phyloP scores from a whole-genome alignment of 2,888 invertebrate genomes.

The Athalia cordata region DNA sequence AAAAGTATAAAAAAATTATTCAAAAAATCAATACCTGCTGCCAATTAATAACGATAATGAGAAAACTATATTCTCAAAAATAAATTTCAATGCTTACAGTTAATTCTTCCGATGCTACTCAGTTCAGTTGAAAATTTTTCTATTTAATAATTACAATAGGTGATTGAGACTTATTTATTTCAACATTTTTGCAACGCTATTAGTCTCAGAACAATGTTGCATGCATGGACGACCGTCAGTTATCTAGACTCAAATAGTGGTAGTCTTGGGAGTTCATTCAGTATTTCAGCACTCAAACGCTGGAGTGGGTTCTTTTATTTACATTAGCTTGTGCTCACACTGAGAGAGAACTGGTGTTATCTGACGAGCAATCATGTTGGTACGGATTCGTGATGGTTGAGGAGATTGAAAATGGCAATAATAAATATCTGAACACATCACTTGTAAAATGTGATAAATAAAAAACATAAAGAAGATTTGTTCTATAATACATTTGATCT shows the following conservation, averaged over 20 bases:
- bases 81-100: background rate
- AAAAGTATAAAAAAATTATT: too few relatives aligned
- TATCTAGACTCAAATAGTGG: background rate
- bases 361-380: too few relatives aligned
- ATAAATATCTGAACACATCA: conserved; percentile 14
- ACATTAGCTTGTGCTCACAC: conserved; percentile 8
- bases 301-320: background rate
- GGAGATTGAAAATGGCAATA: background rate
- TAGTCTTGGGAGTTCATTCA: conserved; percentile 17
- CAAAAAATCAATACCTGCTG: too few relatives aligned
- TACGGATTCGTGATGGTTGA: too few relatives aligned
- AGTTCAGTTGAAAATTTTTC: background rate
- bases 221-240: conserved; percentile 8
- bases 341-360: background rate
- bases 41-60: background rate
- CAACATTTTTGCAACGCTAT: conserved; percentile 7
- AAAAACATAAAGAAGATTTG: background rate
- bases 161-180: conserved; percentile 3
- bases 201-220: conserved; percentile 21
- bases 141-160: background rate
- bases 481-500: conserved; percentile 6
- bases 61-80: background rate
- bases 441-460: conserved; percentile 1
- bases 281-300: conserved; percentile 19
- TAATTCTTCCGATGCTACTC: background rate